Evolutionary conservation across 2,797 vertebrate genomes (phyloP).

Genomic region (Sandelia bainsii): DNA sequence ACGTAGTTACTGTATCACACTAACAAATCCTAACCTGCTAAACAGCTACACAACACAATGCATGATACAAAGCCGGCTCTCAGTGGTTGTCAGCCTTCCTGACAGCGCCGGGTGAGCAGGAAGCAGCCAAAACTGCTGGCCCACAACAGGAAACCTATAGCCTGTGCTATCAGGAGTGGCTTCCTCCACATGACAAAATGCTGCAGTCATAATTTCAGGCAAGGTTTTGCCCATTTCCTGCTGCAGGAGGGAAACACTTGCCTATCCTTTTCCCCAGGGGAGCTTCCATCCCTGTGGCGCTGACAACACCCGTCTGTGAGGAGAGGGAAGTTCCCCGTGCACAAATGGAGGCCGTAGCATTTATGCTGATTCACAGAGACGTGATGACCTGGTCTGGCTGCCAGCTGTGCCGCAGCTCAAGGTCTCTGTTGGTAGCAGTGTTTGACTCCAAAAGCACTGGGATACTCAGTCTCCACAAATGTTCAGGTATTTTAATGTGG

Average conservation of each 20-base stretch:
- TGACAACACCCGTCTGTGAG: conserved; percentile 36
- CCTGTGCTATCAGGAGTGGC: conserved; percentile 91
- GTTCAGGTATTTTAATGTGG: not conserved
- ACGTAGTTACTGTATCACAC: not conserved
- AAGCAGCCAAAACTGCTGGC: conserved; percentile 83
- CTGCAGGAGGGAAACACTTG: conserved; percentile 83
- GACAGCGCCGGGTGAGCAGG: conserved; percentile 71
- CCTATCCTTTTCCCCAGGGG: conserved; percentile 75
- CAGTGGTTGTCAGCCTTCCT: conserved; percentile 71
- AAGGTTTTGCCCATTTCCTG: conserved; percentile 95
- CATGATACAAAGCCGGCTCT: not conserved
- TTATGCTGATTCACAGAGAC: conserved; percentile 23
- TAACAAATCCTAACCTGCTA: not conserved
- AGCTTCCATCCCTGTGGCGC: conserved; percentile 69
- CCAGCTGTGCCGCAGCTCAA: conserved; percentile 9
- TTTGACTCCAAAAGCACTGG: not conserved
- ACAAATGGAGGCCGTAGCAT: conserved; percentile 11
- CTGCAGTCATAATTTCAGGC: conserved; percentile 89
- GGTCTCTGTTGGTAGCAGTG: not conserved
- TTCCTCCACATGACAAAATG: conserved; percentile 90
- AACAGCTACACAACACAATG: not conserved
- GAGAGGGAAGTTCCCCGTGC: conserved; percentile 44
- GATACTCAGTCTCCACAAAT: not conserved
- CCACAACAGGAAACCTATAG: conserved; percentile 95
- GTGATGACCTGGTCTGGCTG: not conserved